Evolutionary conservation across 1,140 invertebrate species (phyloP).

Genomic region (Papilio polytes): DNA sequence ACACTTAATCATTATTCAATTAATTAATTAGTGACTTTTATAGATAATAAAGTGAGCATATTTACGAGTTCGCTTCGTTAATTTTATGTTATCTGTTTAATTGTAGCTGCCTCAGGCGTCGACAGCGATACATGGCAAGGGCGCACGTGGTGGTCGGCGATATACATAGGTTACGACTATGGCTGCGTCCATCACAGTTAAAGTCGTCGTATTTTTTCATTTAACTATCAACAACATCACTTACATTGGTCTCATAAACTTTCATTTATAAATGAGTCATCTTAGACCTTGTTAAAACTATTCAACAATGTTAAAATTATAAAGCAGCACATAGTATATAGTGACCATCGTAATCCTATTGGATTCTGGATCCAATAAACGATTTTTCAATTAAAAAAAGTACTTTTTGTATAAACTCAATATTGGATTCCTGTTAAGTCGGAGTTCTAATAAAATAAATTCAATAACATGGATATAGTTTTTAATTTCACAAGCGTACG

Average conservation of each 20-base stretch:
- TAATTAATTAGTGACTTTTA: constrained; percentile 82
- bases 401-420: constrained; percentile 2
- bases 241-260: constrained; percentile 38
- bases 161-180: constrained; percentile 18
- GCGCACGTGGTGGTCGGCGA: constrained; percentile 12
- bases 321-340: too few relatives aligned
- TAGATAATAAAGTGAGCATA: constrained; percentile 79
- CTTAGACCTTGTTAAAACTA: not conserved
- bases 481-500: constrained; percentile 30
- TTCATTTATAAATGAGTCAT: not conserved
- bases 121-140: constrained; percentile 36
- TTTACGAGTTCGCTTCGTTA: constrained; percentile 76
- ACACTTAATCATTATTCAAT: constrained; percentile 80
- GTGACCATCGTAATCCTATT: not conserved
- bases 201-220: constrained; percentile 32
- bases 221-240: constrained; percentile 3
- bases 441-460: constrained; percentile 20
- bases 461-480: constrained; percentile 27
- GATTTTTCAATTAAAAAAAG: not conserved
- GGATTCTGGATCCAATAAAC: not conserved
- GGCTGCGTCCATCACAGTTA: constrained; percentile 26
- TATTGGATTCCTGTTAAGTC: not conserved
- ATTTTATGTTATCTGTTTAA: constrained; percentile 79
- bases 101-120: constrained; percentile 61
- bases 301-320: not conserved